These are phyloP conservation scores for Margarornis squamiger DNA, from an alignment of 2,797 vertebrate species.

Conservation along the genomic window DNA sequence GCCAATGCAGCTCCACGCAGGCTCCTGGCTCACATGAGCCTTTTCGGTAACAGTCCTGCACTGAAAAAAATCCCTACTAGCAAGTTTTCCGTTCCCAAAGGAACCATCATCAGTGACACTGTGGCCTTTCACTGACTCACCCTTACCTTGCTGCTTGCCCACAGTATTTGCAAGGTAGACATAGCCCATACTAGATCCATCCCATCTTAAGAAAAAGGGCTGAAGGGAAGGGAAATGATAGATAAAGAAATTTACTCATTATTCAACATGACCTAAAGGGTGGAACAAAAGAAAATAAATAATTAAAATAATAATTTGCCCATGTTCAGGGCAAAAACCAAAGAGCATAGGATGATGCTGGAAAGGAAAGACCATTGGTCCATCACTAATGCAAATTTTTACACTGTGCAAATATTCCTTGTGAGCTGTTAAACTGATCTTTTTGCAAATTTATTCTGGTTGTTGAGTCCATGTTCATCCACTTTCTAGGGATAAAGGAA, in stretches of 20 bases:
- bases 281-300: not conserved
- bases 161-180: not conserved
- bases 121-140: rapidly evolving
- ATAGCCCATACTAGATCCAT: not conserved
- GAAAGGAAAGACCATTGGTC: not conserved
- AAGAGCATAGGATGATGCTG: not conserved
- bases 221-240: not conserved
- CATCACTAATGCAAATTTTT: not conserved
- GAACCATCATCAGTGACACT: rapidly evolving
- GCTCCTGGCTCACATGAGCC: not conserved
- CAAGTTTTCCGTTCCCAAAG: not conserved
- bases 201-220: not conserved
- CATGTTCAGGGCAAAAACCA: not conserved
- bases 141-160: not conserved
- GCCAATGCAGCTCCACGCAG: not conserved
- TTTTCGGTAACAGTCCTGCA: not conserved
- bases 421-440: not conserved
- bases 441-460: not conserved
- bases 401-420: not conserved
- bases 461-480: rapidly evolving
- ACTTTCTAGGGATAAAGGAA: not conserved
- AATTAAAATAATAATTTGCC: not conserved
- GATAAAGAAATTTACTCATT: not conserved
- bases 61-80: not conserved
- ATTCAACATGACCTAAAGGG: not conserved